These are phyloP conservation scores for Actinopyga echinites DNA, from an alignment of 53 echinoderm and acorn worm species.

Conservation along the genomic window DNA sequence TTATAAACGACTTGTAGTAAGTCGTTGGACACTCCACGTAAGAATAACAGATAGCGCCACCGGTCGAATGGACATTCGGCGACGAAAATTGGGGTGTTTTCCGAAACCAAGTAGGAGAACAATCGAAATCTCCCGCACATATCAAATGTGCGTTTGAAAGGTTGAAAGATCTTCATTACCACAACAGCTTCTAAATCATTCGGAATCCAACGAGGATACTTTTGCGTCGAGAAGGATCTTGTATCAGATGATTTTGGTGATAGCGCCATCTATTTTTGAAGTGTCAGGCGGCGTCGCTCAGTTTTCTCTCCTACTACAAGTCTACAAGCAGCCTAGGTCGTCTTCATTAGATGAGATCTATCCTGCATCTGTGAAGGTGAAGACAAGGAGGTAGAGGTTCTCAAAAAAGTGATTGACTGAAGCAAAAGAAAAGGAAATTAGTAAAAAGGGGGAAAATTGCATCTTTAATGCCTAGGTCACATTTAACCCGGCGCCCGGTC, in stretches of 20 bases:
- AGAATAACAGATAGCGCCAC: conserved; percentile 16
- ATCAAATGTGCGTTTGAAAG: conserved; percentile 9
- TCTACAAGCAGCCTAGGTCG: too few relatives aligned
- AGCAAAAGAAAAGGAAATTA: too few relatives aligned
- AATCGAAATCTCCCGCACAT: conserved; percentile 17
- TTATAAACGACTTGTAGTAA: neutral
- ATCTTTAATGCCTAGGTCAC: too few relatives aligned
- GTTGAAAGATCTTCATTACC: conserved; percentile 27
- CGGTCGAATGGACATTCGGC: conserved; percentile 23
- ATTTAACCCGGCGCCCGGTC: too few relatives aligned
- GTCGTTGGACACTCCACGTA: neutral
- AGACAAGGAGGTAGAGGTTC: too few relatives aligned
- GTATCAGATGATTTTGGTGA: neutral
- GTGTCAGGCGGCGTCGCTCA: too few relatives aligned
- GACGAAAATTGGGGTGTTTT: neutral
- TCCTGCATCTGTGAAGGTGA: too few relatives aligned
- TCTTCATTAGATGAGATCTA: too few relatives aligned
- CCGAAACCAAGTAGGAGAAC: neutral
- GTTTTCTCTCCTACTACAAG: too few relatives aligned
- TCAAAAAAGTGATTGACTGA: too few relatives aligned
- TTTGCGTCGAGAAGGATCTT: conserved; percentile 3
- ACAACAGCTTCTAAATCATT: neutral
- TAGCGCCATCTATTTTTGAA: too few relatives aligned
- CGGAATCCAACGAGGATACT: neutral
- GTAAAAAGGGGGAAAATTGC: too few relatives aligned